Evolutionary conservation across 1,140 invertebrate species (phyloP).

Genomic region (Habropoda laboriosa): DNA sequence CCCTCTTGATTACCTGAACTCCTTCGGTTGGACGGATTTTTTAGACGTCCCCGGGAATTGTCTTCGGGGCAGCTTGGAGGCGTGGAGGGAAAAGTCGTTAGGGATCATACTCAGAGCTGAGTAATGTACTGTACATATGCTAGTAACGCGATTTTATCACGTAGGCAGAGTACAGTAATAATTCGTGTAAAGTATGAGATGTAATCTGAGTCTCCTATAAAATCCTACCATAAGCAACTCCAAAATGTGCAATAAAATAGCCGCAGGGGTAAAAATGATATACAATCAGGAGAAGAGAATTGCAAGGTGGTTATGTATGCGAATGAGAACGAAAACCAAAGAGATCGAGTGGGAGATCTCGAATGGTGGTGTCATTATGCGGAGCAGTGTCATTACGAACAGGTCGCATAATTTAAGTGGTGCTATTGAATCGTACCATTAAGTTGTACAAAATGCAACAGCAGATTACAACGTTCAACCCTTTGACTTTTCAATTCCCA

Average conservation of each 20-base stretch:
- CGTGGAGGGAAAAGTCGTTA: not conserved
- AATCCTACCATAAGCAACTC: no score
- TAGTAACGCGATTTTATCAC: no score
- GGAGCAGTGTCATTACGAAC: not conserved
- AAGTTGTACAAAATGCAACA: no score
- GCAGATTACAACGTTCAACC: no score
- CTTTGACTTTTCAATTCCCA: no score
- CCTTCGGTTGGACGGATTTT: not conserved
- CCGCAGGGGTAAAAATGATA: no score
- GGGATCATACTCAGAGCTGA: no score
- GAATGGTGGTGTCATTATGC: not conserved
- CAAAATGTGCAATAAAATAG: no score
- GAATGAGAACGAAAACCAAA: not conserved
- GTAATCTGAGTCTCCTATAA: no score
- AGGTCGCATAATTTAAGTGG: not conserved
- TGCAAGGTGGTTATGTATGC: not conserved
- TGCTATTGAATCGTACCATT: not conserved
- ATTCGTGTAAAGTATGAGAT: no score
- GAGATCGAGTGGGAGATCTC: not conserved
- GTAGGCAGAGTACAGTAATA: no score
- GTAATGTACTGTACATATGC: no score
- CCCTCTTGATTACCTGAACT: slow-evolving; percentile 1
- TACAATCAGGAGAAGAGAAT: not conserved
- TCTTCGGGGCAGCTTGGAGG: not conserved
- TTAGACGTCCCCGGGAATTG: not conserved